phyloP scores from a whole-genome alignment of 2,888 invertebrate species.

The Drosophila anomelani region DNA sequence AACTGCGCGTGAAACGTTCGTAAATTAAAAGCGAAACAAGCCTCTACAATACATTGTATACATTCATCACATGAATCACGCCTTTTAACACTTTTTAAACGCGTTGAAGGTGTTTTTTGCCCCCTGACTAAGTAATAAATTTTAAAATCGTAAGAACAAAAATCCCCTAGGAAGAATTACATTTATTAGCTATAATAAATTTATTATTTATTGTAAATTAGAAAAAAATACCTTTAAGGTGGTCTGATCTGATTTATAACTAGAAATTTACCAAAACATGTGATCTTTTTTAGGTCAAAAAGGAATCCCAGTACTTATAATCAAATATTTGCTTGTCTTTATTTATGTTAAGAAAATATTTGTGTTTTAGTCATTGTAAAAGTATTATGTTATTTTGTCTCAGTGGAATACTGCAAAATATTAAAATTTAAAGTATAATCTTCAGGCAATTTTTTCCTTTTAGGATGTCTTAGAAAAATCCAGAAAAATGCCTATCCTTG shows the following conservation, averaged over 20 bases:
- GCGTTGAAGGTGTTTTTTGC: not conserved
- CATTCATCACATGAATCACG: not conserved
- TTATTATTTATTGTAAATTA: too few species aligned
- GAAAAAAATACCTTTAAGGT: not conserved
- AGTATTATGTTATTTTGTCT: not conserved
- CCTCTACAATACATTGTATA: not conserved
- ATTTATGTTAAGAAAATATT: too few species aligned
- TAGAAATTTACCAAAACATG: not conserved
- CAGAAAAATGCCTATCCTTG: conserved; percentile 10
- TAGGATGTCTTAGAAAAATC: conserved; percentile 2
- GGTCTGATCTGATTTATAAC: not conserved
- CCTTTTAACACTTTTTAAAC: not conserved
- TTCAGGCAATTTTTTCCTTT: not conserved
- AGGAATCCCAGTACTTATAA: not conserved
- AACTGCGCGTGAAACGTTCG: not conserved
- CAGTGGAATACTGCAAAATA: too few species aligned
- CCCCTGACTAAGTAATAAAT: not conserved
- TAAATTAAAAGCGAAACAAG: not conserved
- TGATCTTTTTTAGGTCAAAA: not conserved
- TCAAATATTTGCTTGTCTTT: not conserved
- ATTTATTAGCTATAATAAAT: conserved; percentile 2
- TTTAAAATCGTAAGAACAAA: not conserved
- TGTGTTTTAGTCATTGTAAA: too few species aligned
- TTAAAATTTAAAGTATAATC: too few species aligned
- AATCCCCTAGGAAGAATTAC: not conserved